Evolutionary conservation across 1,140 invertebrate genomes (phyloP).

Genomic region (Habropoda laboriosa): DNA sequence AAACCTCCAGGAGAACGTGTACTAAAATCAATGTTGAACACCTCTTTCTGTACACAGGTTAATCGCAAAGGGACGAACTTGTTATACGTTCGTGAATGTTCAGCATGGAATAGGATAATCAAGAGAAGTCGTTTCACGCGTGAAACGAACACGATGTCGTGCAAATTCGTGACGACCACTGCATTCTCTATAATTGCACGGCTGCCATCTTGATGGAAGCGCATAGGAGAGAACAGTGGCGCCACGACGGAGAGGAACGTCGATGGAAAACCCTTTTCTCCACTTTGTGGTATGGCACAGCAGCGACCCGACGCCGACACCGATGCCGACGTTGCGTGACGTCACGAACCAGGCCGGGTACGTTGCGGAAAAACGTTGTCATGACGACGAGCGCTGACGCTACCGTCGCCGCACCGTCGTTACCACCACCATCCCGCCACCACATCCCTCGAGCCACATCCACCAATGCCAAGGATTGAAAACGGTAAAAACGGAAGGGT

Average conservation of each 20-base stretch:
- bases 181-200: conserved; percentile 46
- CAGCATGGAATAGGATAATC: not conserved
- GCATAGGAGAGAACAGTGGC: conserved; percentile 41
- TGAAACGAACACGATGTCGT: not conserved
- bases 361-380: conserved; percentile 78
- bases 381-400: conserved; percentile 73
- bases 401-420: conserved; percentile 58
- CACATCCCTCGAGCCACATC: conserved; percentile 1
- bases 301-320: conserved; percentile 52
- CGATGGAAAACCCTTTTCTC: conserved; percentile 49
- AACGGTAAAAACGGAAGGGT: conserved; percentile 15
- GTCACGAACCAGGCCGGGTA: conserved; percentile 76
- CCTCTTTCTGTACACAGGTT: not conserved
- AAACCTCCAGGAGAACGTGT: not conserved
- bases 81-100: not conserved
- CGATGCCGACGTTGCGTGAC: conserved; percentile 68
- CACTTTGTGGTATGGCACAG: conserved; percentile 38
- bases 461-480: conserved; percentile 55
- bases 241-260: conserved; percentile 45
- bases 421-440: conserved; percentile 31
- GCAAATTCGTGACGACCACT: not conserved
- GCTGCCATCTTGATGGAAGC: conserved; percentile 55
- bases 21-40: conserved; percentile 3
- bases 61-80: not conserved
- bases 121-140: not conserved